Base-by-base conservation (phyloP, 1,140 invertebrate species). In the Drosophila tropicalis region DNA sequence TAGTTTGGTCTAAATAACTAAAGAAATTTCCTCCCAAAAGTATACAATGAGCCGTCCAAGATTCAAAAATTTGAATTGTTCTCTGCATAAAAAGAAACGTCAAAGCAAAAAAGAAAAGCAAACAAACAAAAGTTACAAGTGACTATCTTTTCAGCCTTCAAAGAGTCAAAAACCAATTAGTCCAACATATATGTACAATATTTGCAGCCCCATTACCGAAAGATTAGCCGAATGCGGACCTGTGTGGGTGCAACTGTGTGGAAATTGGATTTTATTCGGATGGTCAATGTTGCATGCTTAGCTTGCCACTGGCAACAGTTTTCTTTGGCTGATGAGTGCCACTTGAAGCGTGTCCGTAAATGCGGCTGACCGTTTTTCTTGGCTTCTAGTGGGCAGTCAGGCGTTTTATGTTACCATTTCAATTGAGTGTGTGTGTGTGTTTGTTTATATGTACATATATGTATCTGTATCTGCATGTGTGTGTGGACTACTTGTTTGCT, bases 281-380 rank as follows among this genome's bases (percentile, higher is more conserved):
- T 40, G 39, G 62, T 36, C 62, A 65, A 71, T 62, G 62, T 51
- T 51, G 44, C 44, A 55, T 39, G 44, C 17, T 51, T 51, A 51
- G 44, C 67, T 76, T 63, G 39, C 65, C 22, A 69, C 70, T 51
- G 44, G 44, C 13, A 51, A 51, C 44, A 51, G 44, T 51, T 51
- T 29, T 51, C 44, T 51, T 51, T 51, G 44, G 7, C 44, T 51
- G 44, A 19, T 51, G 71, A 74, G 71, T 73, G 62, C 77, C 74
- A 40, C 64, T 74, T 67, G 81, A 78, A 79, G 62, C 78, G 62
- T 67, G 66, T 81, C 55, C 57, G 36, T 22, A 34, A 40, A 15
- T 40, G 36, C 7, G 66, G 29, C 29, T 34, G 13, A 40, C 10
- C 17, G 36, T 58, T 64, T 69, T 72, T 72, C 76, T 68, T 73